phyloP scores from a whole-genome alignment of 2,113 vertebrate genomes.

The Myotis brandtii region DNA sequence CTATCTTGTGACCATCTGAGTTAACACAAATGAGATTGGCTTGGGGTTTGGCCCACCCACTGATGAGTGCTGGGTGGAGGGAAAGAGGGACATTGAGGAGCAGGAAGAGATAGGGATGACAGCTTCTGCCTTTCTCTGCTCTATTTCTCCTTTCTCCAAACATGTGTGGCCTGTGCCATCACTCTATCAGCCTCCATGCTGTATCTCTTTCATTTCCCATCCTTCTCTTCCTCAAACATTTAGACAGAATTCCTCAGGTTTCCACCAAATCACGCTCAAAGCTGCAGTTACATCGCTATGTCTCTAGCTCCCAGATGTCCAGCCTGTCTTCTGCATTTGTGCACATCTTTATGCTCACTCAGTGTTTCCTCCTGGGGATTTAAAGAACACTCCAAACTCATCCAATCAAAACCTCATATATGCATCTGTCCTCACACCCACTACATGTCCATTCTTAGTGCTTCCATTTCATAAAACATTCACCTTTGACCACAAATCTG shows the following conservation, averaged over 20 bases:
- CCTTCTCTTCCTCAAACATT: not conserved
- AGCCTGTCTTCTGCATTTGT: not conserved
- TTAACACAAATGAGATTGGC: not conserved
- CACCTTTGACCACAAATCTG: not conserved
- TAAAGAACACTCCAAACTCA: not conserved
- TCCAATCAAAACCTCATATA: not conserved
- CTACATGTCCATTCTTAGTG: not conserved
- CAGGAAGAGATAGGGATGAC: not conserved
- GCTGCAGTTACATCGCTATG: not conserved
- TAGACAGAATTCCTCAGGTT: not conserved
- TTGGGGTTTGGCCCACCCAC: not conserved
- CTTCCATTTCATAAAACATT: not conserved
- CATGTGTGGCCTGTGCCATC: not conserved
- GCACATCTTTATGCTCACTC: not conserved
- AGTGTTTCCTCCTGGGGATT: not conserved
- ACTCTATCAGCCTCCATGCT: not conserved
- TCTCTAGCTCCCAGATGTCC: not conserved
- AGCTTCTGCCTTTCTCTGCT: not conserved
- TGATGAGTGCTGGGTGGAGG: not conserved
- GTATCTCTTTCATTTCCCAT: not conserved
- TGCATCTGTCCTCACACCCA: not conserved
- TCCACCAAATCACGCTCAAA: not conserved
- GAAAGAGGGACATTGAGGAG: not conserved
- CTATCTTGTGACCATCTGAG: not conserved
- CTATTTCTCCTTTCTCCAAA: not conserved